A percentile compares a stretch with the other conserved stretches of the same genome.
phyloP scores from a whole-genome alignment of 1,140 invertebrate genomes.

The Anastrepha ludens region DNA sequence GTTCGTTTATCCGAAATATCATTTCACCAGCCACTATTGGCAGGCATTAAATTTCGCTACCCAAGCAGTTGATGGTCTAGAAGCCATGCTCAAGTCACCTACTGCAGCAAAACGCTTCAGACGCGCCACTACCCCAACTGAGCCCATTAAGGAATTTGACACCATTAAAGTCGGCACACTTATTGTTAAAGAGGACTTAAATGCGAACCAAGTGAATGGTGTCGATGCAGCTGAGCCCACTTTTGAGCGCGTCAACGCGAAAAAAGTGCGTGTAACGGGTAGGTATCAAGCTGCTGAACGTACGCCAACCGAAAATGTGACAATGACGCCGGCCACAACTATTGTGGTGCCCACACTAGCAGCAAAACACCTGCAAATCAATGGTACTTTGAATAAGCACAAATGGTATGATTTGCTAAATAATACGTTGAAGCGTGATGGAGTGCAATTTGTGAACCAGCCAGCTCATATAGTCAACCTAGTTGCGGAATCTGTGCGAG shows the following conservation, averaged over 20 bases:
- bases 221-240: slow-evolving; percentile 59
- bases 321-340: neutral
- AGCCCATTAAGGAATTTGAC: slow-evolving; percentile 45
- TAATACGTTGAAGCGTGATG: slow-evolving; percentile 64
- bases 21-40: slow-evolving; percentile 63
- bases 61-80: slow-evolving; percentile 64
- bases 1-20: slow-evolving; percentile 54
- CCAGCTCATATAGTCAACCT: slow-evolving; percentile 60
- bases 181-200: slow-evolving; percentile 60
- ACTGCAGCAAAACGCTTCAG: slow-evolving; percentile 5
- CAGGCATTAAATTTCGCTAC: slow-evolving; percentile 65
- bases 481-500: slow-evolving; percentile 59
- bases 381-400: slow-evolving; percentile 63
- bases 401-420: slow-evolving; percentile 62
- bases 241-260: slow-evolving; percentile 62
- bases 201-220: slow-evolving; percentile 63
- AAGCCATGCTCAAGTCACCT: slow-evolving; percentile 51
- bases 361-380: slow-evolving; percentile 60
- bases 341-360: neutral
- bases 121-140: neutral
- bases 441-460: slow-evolving; percentile 64
- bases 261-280: slow-evolving; percentile 63
- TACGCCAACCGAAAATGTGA: neutral
- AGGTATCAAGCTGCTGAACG: slow-evolving; percentile 56
- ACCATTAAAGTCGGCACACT: slow-evolving; percentile 64